These are phyloP conservation scores for Enteromius thamalakanensis DNA, from an alignment of 2,797 vertebrate species.

Conservation along the genomic window DNA sequence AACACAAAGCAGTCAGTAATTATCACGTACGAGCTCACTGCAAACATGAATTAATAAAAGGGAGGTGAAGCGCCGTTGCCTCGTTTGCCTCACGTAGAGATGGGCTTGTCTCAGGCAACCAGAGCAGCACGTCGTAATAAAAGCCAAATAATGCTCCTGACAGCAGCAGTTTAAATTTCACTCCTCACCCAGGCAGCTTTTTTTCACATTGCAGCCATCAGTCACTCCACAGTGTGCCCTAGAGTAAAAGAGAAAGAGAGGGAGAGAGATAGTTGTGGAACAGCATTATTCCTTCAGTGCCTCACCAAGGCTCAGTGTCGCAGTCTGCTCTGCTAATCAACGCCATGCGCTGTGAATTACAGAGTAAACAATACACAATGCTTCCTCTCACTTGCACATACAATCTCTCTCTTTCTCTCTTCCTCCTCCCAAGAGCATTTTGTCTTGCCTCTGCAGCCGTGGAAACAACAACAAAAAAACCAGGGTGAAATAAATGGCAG, in stretches of 20 bases:
- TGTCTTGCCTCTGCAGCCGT: slow-evolving; percentile 71
- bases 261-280: slow-evolving; percentile 41
- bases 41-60: slow-evolving; percentile 62
- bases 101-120: slow-evolving; percentile 41
- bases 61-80: slow-evolving; percentile 31
- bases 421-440: slow-evolving; percentile 68
- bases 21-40: slow-evolving; percentile 59
- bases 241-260: slow-evolving; percentile 40
- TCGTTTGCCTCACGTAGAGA: slow-evolving; percentile 48
- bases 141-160: slow-evolving; percentile 67
- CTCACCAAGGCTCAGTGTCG: slow-evolving; percentile 50
- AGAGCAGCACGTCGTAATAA: slow-evolving; percentile 60
- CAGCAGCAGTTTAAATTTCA: slow-evolving; percentile 72
- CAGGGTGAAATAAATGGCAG: slow-evolving; percentile 63
- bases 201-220: slow-evolving; percentile 69
- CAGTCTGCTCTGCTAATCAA: slow-evolving; percentile 72
- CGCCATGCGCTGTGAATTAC: slow-evolving; percentile 68
- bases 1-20: slow-evolving; percentile 70
- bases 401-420: slow-evolving; percentile 45
- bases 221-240: slow-evolving; percentile 49
- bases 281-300: slow-evolving; percentile 42
- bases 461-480: slow-evolving; percentile 60
- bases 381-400: slow-evolving; percentile 55
- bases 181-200: slow-evolving; percentile 64
- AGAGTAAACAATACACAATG: slow-evolving; percentile 70